Evolutionary conservation across 2,113 vertebrate species (phyloP).

Genomic region (Stegastes partitus): DNA sequence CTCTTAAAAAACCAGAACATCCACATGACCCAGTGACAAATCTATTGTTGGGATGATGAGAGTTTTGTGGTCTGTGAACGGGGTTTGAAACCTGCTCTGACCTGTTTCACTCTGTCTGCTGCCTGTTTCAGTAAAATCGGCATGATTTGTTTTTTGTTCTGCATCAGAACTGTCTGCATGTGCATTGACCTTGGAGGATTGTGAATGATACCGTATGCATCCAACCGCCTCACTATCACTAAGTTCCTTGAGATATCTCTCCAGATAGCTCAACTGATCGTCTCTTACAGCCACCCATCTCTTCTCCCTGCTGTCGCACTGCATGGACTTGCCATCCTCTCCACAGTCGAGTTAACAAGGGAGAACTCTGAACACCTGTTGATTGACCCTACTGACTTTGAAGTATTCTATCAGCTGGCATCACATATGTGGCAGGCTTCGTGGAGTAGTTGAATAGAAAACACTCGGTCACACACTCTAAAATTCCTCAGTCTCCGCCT

Average conservation of each 20-base stretch:
- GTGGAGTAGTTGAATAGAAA: not conserved
- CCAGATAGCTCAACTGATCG: conserved; percentile 14
- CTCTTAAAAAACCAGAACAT: too few species aligned
- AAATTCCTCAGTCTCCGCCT: not conserved
- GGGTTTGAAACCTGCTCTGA: too few species aligned
- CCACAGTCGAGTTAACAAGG: conserved; percentile 11
- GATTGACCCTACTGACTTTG: conserved; percentile 14
- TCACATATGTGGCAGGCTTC: conserved; percentile 6
- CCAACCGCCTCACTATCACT: not conserved
- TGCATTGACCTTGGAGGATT: conserved; percentile 9
- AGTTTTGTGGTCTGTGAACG: too few species aligned
- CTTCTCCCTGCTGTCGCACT: conserved; percentile 4
- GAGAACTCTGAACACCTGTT: conserved; percentile 26
- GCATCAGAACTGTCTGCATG: conserved; percentile 18
- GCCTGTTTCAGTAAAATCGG: not conserved
- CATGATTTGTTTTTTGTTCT: conserved; percentile 11
- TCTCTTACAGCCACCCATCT: conserved; percentile 3
- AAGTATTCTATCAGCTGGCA: not conserved
- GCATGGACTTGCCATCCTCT: conserved; percentile 1
- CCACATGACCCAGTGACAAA: too few species aligned
- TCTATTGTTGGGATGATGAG: too few species aligned
- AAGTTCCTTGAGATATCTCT: conserved; percentile 5
- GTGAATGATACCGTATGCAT: not conserved
- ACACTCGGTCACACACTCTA: not conserved
- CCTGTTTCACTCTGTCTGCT: not conserved